Percentiles rank a stretch among this genome's conserved stretches.
These are phyloP conservation scores for Gallinago media DNA, from an alignment of 2,113 vertebrate genomes.

Conservation along the genomic window DNA sequence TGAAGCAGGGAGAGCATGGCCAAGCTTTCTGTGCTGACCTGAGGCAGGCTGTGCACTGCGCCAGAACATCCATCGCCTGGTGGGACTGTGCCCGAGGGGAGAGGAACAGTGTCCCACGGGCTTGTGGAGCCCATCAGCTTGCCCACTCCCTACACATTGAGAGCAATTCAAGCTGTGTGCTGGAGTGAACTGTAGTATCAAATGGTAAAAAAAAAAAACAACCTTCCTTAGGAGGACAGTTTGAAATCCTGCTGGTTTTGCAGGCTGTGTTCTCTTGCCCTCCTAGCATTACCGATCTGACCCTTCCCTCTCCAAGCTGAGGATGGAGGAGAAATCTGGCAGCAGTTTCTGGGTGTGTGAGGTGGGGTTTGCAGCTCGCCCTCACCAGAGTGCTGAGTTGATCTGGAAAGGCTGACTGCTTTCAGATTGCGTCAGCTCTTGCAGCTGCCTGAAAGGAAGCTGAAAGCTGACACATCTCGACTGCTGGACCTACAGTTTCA, in stretches of 20 bases:
- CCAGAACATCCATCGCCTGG: fast-evolving
- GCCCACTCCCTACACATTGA: fast-evolving
- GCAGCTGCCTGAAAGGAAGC: background rate
- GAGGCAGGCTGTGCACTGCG: background rate
- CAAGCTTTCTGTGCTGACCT: fast-evolving
- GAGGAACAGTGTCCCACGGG: background rate
- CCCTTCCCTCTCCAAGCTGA: background rate
- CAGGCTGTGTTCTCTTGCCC: background rate
- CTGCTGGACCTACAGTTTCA: background rate
- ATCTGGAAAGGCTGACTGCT: background rate
- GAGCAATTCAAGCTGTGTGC: fast-evolving
- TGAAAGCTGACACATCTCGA: background rate
- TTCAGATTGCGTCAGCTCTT: background rate
- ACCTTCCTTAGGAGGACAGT: fast-evolving
- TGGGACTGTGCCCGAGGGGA: background rate
- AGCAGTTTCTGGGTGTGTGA: fast-evolving
- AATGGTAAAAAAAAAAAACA: background rate
- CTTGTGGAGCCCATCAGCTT: background rate
- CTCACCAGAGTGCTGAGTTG: background rate
- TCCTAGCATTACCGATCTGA: background rate
- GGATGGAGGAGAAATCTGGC: background rate
- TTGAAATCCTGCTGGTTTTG: background rate
- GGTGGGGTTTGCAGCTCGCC: background rate
- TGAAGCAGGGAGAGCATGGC: fast-evolving
- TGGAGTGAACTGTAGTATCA: background rate